Evolutionary conservation across 2,113 vertebrate species (phyloP).

Genomic region (Butorides virescens): DNA sequence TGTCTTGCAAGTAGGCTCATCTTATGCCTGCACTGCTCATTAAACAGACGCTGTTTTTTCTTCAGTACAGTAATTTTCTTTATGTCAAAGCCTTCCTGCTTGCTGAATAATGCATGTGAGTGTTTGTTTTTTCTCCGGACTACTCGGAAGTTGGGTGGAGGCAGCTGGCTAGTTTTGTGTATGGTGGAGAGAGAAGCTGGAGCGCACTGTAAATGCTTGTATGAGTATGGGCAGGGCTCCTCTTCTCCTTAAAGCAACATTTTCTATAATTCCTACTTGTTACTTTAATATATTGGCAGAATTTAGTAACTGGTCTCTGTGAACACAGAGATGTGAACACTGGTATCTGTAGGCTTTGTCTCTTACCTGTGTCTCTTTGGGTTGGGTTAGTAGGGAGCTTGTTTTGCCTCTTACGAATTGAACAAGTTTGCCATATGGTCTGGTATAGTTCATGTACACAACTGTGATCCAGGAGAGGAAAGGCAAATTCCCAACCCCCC

Average conservation of each 20-base stretch:
- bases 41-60: background rate
- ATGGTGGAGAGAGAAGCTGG: background rate
- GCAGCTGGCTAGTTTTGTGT: background rate
- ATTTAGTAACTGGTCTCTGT: background rate
- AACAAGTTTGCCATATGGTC: slow-evolving; percentile 43
- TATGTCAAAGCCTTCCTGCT: background rate
- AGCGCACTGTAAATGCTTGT: accelerated
- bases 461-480: slow-evolving; percentile 52
- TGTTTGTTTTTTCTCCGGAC: background rate
- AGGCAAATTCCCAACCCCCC: slow-evolving; percentile 53
- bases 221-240: background rate
- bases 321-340: background rate
- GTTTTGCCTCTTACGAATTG: background rate
- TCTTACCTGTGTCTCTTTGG: background rate
- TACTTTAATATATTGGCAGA: background rate
- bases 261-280: background rate
- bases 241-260: background rate
- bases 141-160: background rate
- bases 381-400: background rate
- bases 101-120: background rate
- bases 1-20: background rate
- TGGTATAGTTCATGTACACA: slow-evolving; percentile 32
- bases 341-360: background rate
- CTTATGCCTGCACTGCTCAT: background rate
- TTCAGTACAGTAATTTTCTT: background rate